Base-by-base conservation (phyloP, 2,888 invertebrate genomes). In the Emesis furor region DNA sequence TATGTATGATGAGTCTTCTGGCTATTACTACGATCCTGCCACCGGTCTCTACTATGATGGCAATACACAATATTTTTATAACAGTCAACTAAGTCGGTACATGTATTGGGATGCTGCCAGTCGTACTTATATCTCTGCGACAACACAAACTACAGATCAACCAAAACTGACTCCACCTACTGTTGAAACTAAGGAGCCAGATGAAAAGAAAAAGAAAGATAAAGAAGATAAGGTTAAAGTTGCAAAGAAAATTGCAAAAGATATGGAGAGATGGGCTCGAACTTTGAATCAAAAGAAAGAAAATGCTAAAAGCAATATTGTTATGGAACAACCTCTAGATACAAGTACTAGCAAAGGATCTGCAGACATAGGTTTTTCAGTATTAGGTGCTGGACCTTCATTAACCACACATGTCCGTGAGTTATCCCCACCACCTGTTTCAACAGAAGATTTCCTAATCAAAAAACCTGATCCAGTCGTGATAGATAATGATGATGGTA, bases 1-100 rank as follows among this genome's bases (percentile, higher is more conserved):
- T 93, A 98, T 99, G 92, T 99, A 99, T 92, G 99, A 99, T 93
- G 99, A 99, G 92, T 98, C 98, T 1, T 99, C 99, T 3, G 99
- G 99, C 0, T 99, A 99, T 93, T 99, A 99, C 92, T 99, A 99
- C 93, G 99, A 99, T 94, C 98, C 99, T 0, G 96, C 97, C 1
- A 99, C 99, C 0, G 99, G 99, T 0, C 97, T 99, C 17, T 99
- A 99, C 94, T 99, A 99, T 93, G 99, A 99, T 96, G 98, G 99
- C 0, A 99, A 98, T 90, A 99, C 99, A 2, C 99, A 98, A 92
- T 99, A 99, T 95, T 99, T 99, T 94, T 99, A 98, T 96, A 99
- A 99, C 94, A 98, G 98, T 90, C 98, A 98, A 89, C 98, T 98
- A 0, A 98, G 98, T 88, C 98, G 99, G 92, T 99, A 99, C 94